Evolutionary conservation across 2,113 vertebrate genomes (phyloP).

Genomic region (Falcunculus frontatus): DNA sequence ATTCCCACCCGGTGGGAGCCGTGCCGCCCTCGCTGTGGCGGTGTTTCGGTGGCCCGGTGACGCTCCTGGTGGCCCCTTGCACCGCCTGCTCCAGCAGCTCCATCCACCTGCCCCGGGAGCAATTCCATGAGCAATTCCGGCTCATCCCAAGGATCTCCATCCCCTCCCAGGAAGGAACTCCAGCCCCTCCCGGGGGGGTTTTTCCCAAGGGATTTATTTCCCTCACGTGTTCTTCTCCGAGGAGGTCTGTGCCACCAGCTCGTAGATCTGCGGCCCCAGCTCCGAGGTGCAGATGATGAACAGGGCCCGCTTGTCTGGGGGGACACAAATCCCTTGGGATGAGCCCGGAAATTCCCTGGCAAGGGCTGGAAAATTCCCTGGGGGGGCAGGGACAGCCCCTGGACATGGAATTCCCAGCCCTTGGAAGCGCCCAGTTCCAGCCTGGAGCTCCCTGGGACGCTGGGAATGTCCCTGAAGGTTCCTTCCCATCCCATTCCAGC

Average conservation of each 20-base stretch:
- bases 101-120: neutral
- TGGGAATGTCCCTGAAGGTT: neutral
- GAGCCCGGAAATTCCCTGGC: too few relatives aligned
- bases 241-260: conserved; percentile 82
- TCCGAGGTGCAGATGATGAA: conserved; percentile 94
- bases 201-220: neutral
- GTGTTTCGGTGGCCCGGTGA: neutral
- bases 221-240: conserved; percentile 89
- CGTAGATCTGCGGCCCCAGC: conserved; percentile 88
- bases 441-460: neutral
- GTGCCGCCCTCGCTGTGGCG: neutral
- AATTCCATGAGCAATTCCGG: neutral
- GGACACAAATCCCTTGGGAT: too few relatives aligned
- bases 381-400: too few relatives aligned
- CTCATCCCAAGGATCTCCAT: too few relatives aligned
- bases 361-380: too few relatives aligned
- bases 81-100: conserved; percentile 71
- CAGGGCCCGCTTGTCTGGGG: conserved; percentile 87
- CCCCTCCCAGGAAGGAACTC: neutral
- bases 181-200: neutral
- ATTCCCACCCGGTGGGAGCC: too few relatives aligned
- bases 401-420: neutral
- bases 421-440: neutral
- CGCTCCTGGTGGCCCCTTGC: conserved; percentile 25
- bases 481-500: neutral